Percentiles rank a stretch among this genome's conserved stretches.
Conservation (phyloP, 2,797 vertebrate genomes). For the Oceanodroma leucorhoa region DNA sequence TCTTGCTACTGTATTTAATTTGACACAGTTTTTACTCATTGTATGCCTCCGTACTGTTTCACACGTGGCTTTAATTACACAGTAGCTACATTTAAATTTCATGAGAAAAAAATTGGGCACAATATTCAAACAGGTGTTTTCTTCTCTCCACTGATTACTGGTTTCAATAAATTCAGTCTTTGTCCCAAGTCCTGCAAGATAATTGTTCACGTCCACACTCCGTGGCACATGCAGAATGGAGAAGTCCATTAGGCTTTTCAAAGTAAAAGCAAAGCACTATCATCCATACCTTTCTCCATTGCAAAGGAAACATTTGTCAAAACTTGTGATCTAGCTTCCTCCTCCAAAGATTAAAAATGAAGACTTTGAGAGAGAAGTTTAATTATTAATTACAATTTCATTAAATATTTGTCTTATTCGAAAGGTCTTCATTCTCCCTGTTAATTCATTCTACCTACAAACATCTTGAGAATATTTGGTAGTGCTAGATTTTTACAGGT, state of each 20-base stretch:
- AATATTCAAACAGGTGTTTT: constrained; percentile 45
- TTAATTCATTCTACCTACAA: not conserved
- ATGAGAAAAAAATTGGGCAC: constrained; percentile 15
- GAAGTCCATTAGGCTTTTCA: not conserved
- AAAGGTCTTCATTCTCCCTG: not conserved
- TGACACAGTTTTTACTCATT: constrained; percentile 47
- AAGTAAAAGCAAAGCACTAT: not conserved
- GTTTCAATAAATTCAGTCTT: constrained; percentile 48
- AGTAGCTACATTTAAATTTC: constrained; percentile 61
- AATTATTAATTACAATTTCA: constrained; percentile 11
- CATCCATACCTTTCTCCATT: not conserved
- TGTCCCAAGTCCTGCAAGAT: constrained; percentile 15
- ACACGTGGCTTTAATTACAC: constrained; percentile 37
- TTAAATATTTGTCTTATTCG: constrained; percentile 3
- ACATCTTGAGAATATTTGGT: not conserved
- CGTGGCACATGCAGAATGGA: not conserved
- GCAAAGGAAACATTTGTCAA: not conserved
- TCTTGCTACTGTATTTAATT: constrained; percentile 42
- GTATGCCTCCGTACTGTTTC: not conserved
- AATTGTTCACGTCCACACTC: not conserved
- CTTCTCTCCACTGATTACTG: constrained; percentile 42
- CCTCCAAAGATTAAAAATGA: constrained; percentile 16
- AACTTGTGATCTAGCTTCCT: not conserved
- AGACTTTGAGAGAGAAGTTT: not conserved
- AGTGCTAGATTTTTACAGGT: not conserved